A percentile compares a stretch with the other conserved stretches of the same genome.
These are phyloP conservation scores for Sebastes oblongus DNA, from an alignment of 2,797 vertebrate species.

Conservation along the genomic window DNA sequence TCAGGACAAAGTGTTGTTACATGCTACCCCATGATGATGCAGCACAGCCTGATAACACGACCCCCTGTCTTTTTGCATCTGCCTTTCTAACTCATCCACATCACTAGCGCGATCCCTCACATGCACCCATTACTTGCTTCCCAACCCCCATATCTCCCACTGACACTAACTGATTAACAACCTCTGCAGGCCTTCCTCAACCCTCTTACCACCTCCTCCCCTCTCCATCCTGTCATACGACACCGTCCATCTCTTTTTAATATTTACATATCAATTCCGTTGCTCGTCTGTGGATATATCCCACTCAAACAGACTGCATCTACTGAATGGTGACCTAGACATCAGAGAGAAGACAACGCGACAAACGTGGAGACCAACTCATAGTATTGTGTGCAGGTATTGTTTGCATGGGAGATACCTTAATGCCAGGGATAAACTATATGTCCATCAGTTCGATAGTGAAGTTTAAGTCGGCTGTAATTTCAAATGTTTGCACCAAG, in stretches of 20 bases:
- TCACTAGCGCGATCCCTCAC: constrained; percentile 14
- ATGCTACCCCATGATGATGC: constrained; percentile 14
- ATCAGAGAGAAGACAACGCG: not conserved
- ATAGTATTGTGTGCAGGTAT: not conserved
- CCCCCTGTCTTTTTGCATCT: constrained; percentile 15
- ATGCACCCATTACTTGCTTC: constrained; percentile 44
- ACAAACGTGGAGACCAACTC: not conserved
- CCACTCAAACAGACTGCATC: not conserved
- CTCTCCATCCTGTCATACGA: not conserved
- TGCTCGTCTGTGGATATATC: constrained; percentile 9
- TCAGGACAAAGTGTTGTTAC: constrained; percentile 3
- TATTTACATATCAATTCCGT: constrained; percentile 31
- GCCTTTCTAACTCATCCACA: constrained; percentile 11
- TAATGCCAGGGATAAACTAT: not conserved
- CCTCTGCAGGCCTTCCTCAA: constrained; percentile 21
- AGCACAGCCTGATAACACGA: not conserved
- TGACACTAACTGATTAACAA: constrained; percentile 63
- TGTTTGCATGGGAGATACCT: constrained; percentile 14
- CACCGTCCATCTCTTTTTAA: constrained; percentile 25
- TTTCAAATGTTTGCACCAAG: not conserved
- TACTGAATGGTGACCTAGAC: not conserved
- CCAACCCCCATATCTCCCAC: constrained; percentile 35
- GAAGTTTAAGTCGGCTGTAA: not conserved
- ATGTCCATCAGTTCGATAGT: not conserved
- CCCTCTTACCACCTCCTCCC: not conserved